Percentiles rank a stretch among this genome's conserved stretches.
Evolutionary conservation across 1,140 invertebrate species (phyloP).

Genomic region (Galendromus occidentalis): DNA sequence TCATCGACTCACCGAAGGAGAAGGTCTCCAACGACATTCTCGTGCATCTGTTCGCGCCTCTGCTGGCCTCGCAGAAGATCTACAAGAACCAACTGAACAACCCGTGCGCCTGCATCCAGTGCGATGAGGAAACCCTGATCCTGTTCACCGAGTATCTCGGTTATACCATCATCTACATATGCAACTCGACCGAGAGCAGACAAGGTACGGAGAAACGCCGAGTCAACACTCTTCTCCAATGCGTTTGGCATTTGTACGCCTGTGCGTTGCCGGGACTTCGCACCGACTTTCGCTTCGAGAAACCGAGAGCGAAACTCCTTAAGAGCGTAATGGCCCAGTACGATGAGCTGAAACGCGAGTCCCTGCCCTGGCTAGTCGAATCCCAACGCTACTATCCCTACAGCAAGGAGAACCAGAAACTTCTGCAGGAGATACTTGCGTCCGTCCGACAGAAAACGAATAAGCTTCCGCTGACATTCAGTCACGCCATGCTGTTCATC

Average conservation of each 20-base stretch:
- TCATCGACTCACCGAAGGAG: slow-evolving; percentile 5
- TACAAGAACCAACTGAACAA: slow-evolving; percentile 7
- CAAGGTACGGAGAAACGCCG: slow-evolving; percentile 2
- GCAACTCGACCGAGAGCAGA: background rate
- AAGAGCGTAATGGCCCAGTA: background rate
- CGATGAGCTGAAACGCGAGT: background rate
- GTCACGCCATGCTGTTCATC: slow-evolving; percentile 4
- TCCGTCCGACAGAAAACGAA: background rate
- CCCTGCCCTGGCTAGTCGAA: background rate
- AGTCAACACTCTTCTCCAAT: slow-evolving; percentile 5
- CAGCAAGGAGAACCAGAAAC: background rate
- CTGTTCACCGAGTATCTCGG: slow-evolving; percentile 7
- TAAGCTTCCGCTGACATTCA: background rate
- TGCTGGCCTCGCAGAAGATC: slow-evolving; percentile 1
- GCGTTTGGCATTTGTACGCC: background rate
- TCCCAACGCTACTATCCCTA: background rate
- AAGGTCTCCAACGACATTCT: background rate
- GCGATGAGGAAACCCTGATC: background rate
- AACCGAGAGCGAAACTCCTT: background rate
- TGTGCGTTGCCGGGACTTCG: background rate
- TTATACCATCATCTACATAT: slow-evolving; percentile 1
- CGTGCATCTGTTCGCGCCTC: background rate
- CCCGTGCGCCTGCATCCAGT: slow-evolving; percentile 3
- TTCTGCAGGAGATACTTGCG: background rate
- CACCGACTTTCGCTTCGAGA: background rate